Conservation (phyloP, 2,113 vertebrate species). For the Micronycteris hirsuta region DNA sequence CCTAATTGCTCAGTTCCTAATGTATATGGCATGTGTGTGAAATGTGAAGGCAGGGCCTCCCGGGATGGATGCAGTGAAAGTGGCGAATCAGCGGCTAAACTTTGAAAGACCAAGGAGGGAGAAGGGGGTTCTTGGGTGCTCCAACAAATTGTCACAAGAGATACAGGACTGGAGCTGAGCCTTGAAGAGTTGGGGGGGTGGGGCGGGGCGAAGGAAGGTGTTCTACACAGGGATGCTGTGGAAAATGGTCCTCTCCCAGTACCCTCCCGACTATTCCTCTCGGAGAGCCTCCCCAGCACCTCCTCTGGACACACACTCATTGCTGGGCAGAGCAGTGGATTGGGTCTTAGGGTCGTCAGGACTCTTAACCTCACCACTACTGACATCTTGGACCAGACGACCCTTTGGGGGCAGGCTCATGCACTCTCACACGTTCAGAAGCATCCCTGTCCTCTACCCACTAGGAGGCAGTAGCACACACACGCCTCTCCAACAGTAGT, state of each 20-base stretch:
- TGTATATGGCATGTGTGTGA: not conserved
- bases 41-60: not conserved
- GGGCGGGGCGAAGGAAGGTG: not conserved
- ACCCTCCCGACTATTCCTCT: not conserved
- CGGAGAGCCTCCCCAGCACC: not conserved
- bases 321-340: not conserved
- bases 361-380: not conserved
- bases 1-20: slow-evolving; percentile 19
- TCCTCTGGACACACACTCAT: not conserved
- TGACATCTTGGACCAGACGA: not conserved
- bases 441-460: not conserved
- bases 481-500: not conserved
- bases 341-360: not conserved
- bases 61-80: not conserved
- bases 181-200: not conserved
- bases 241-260: not conserved
- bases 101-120: not conserved
- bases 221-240: not conserved
- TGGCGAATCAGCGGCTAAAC: not conserved
- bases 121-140: not conserved
- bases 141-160: not conserved
- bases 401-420: not conserved
- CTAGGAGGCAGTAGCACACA: not conserved
- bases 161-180: not conserved
- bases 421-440: not conserved